phyloP scores from a whole-genome alignment of 2,113 vertebrate genomes.

The Delphinus delphis region DNA sequence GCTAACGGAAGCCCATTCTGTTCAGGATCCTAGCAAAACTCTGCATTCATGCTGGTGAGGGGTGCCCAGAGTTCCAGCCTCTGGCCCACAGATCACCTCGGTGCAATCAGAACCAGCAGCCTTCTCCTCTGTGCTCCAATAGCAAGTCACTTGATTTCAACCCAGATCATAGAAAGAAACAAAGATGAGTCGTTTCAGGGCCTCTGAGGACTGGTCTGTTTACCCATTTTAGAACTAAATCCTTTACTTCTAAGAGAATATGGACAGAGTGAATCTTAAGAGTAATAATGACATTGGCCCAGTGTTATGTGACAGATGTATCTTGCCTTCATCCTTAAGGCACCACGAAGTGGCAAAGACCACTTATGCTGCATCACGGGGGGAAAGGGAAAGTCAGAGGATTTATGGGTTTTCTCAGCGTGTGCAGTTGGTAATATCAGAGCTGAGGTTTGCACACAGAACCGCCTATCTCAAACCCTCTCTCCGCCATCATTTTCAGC shows the following conservation, averaged over 20 bases:
- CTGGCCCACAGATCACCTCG: background rate
- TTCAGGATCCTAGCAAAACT: background rate
- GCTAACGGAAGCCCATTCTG: background rate
- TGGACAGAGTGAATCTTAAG: background rate
- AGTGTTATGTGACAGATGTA: background rate
- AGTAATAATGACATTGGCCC: fast-evolving
- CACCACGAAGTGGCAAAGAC: background rate
- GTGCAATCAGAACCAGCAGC: fast-evolving
- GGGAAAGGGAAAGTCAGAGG: background rate
- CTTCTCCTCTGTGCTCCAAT: background rate
- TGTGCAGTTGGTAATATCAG: background rate
- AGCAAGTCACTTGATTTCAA: background rate
- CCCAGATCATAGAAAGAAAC: background rate
- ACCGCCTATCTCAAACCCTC: background rate
- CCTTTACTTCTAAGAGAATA: background rate
- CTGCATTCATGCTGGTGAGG: fast-evolving
- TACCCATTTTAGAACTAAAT: constrained; percentile 40
- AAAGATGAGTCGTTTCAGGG: background rate
- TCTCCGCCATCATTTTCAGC: background rate
- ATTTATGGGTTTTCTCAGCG: background rate
- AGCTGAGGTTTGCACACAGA: background rate
- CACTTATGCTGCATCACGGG: background rate
- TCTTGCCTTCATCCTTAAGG: background rate
- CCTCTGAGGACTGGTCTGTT: background rate
- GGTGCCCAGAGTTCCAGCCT: background rate